Base-by-base conservation (phyloP, 2,113 vertebrate species). In the Petaurus breviceps region DNA sequence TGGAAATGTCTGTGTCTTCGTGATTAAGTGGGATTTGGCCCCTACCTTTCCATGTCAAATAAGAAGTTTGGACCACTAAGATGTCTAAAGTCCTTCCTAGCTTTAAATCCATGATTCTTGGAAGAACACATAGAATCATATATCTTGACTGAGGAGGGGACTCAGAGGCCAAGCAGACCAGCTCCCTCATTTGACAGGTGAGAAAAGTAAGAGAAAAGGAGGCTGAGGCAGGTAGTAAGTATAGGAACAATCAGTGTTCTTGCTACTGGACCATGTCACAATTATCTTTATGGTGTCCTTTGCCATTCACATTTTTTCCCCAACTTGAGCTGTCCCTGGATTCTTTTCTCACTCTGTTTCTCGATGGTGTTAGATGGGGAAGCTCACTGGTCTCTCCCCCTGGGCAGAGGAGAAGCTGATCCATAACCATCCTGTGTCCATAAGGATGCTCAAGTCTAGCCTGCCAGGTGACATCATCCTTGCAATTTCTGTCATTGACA, bases 381-480 rank as follows among this genome's bases (percentile, higher is more conserved):
- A 43, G 10, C 31, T 52, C 23, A 84, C 23, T 92, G 57, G 55
- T 51, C 47, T 93, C 55, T 91, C 24, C 14, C 51, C 91, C 28
- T 91, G 14, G 37, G 8, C 10, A 92, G 22, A 95, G 49, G 49
- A 97, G 94, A 93, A 19, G 94, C 93, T 90, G 61, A n/a, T 19
- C 68, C 68, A 77, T 31, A 24, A 43, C 52, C 90, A 24, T 31
- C 53, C 93, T 96, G 90, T 51, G 25, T 95, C 92, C 68, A 37
- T 9, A 84, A 43, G 47, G 54, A n/a, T 51, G 91, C 90, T 96
- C 92, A 97, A 94, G 89, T 92, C 90, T 90, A 97, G 57, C 57
- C 92, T 96, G n/a, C 31, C 94, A 19, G 55, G 61, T 93, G 89
- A 95, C 68, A 96, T 97, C 94, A 93, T 92, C 91, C 92, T 95